Evolutionary conservation across 2,888 invertebrate species (phyloP).

Genomic region (Agonopterix alstromeriana): DNA sequence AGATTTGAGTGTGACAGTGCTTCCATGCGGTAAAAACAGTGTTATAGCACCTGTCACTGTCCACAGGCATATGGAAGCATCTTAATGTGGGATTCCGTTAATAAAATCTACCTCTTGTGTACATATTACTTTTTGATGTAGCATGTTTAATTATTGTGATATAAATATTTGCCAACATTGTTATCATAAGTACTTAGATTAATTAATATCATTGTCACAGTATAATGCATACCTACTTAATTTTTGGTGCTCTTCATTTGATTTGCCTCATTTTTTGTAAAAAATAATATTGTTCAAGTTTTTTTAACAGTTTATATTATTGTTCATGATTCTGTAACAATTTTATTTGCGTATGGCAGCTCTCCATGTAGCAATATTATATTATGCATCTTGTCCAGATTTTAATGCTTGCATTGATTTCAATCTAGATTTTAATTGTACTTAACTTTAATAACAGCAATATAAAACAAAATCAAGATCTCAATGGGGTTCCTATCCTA

Average conservation of each 20-base stretch:
- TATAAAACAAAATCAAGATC: too few relatives aligned
- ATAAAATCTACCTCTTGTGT: conserved; percentile 47
- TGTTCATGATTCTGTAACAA: too few relatives aligned
- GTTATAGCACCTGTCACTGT: conserved; percentile 93
- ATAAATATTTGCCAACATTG: conserved; percentile 19
- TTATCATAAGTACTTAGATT: conserved; percentile 7
- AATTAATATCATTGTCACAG: background rate
- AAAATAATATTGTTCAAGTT: too few relatives aligned
- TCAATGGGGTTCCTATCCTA: too few relatives aligned
- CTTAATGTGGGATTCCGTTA: conserved; percentile 42
- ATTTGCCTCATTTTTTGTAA: background rate
- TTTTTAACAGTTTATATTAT: too few relatives aligned
- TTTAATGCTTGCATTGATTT: too few relatives aligned
- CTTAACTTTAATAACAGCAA: too few relatives aligned
- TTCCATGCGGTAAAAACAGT: conserved; percentile 73
- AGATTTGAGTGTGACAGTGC: conserved; percentile 63
- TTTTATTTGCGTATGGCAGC: too few relatives aligned
- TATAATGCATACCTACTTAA: background rate
- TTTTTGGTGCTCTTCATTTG: conserved; percentile 16
- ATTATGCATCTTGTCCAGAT: too few relatives aligned
- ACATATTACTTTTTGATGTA: conserved; percentile 17
- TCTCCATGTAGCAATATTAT: too few relatives aligned
- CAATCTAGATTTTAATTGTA: too few relatives aligned
- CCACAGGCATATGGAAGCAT: conserved; percentile 91
- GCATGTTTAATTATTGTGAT: conserved; percentile 17